phyloP scores from a whole-genome alignment of 2,113 vertebrate genomes.

The Calidris pygmaea region DNA sequence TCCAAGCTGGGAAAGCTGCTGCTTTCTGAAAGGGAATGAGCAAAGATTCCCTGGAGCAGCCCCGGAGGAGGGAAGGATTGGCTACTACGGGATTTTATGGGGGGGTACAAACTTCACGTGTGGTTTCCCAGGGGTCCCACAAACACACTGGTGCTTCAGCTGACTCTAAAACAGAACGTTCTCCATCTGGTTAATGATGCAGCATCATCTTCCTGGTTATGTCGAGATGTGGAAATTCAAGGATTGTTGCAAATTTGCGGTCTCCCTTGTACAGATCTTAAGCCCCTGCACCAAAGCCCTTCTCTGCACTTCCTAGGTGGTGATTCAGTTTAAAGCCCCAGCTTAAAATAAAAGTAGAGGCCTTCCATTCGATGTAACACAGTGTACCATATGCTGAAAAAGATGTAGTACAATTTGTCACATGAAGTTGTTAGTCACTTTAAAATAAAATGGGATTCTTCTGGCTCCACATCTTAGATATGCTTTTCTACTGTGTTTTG shows the following conservation, averaged over 20 bases:
- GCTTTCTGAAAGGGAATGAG: not conserved
- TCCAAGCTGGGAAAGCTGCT: not conserved
- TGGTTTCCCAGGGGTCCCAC: not conserved
- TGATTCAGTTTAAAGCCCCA: not conserved
- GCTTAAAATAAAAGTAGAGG: not conserved
- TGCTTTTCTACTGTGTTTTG: not conserved
- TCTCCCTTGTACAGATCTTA: not conserved
- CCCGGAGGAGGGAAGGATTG: not conserved
- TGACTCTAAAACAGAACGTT: not conserved
- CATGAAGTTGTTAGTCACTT: not conserved
- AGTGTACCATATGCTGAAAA: not conserved
- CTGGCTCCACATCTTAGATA: not conserved
- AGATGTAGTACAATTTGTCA: not conserved
- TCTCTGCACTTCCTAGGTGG: not conserved
- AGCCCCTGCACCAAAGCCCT: not conserved
- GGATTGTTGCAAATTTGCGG: not conserved
- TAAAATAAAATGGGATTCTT: not conserved
- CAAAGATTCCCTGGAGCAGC: not conserved
- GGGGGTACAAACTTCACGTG: not conserved
- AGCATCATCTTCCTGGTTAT: not conserved
- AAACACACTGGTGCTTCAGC: rapidly evolving
- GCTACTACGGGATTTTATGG: not conserved
- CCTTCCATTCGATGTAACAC: not conserved
- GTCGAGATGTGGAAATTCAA: not conserved
- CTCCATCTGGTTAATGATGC: not conserved